These are phyloP conservation scores for Yponomeuta sedellus DNA, from an alignment of 2,888 invertebrate species.

Conservation along the genomic window DNA sequence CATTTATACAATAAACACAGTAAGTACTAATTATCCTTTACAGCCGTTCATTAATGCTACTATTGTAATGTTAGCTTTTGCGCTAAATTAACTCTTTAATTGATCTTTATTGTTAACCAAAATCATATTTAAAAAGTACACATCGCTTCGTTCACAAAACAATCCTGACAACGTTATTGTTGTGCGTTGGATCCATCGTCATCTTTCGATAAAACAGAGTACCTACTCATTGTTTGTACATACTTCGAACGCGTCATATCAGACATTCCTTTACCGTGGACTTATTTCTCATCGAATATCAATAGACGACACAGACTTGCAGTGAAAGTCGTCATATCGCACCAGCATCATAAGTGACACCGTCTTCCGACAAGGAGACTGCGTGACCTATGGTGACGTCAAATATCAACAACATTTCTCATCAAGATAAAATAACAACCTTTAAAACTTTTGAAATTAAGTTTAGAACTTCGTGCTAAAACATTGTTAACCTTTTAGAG, in stretches of 20 bases:
- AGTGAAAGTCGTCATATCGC: neutral
- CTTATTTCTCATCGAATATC: neutral
- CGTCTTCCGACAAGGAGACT: neutral
- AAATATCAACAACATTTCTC: neutral
- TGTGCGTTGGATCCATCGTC: slow-evolving; percentile 8
- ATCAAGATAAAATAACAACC: slow-evolving; percentile 2
- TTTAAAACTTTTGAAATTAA: neutral
- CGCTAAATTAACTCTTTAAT: slow-evolving; percentile 21
- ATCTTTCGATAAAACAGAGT: slow-evolving; percentile 2
- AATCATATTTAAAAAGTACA: slow-evolving; percentile 6
- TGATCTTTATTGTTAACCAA: slow-evolving; percentile 16
- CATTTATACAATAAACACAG: slow-evolving; percentile 63
- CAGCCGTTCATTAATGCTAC: slow-evolving; percentile 45
- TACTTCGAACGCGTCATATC: slow-evolving; percentile 11
- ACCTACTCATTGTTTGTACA: slow-evolving; percentile 11
- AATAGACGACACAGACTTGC: neutral
- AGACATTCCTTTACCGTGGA: slow-evolving; percentile 3
- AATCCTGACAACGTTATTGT: slow-evolving; percentile 8
- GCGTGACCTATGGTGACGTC: neutral
- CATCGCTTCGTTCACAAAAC: slow-evolving; percentile 10
- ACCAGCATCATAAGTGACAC: neutral
- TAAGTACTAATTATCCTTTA: slow-evolving; percentile 39
- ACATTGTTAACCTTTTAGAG: slow-evolving; percentile 59
- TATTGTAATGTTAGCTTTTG: slow-evolving; percentile 49
- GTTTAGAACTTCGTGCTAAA: neutral